phyloP scores from a whole-genome alignment of 2,113 vertebrate genomes.

The Hemiscyllium ocellatum region DNA sequence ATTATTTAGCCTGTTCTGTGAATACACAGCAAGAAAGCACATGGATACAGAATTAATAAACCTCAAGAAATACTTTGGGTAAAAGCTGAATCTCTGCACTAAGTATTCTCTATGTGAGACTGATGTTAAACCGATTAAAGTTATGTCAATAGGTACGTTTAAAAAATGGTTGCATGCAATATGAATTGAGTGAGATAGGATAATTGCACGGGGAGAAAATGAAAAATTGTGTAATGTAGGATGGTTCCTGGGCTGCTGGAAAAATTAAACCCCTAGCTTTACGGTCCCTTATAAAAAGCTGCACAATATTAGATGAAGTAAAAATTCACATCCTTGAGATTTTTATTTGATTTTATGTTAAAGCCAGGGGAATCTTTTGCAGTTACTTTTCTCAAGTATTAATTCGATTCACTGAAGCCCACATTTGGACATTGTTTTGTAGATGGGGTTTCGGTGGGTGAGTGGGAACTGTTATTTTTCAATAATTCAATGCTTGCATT shows the following conservation, averaged over 20 bases:
- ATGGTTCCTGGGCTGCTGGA: background rate
- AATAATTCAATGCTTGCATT: background rate
- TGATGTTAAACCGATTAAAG: background rate
- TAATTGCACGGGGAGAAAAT: background rate
- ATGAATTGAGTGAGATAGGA: background rate
- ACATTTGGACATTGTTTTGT: background rate
- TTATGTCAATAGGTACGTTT: background rate
- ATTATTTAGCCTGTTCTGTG: background rate
- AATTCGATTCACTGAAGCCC: background rate
- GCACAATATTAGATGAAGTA: background rate
- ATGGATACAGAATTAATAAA: constrained; percentile 13
- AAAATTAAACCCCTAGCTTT: background rate
- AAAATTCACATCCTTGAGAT: background rate
- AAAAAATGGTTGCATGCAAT: background rate
- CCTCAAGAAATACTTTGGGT: background rate
- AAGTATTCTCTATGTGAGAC: background rate
- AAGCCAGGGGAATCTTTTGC: background rate
- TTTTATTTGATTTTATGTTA: background rate
- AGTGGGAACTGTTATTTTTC: background rate
- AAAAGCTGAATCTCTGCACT: background rate
- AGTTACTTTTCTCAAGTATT: background rate
- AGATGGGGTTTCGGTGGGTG: background rate
- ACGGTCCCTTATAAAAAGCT: background rate
- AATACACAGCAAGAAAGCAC: background rate
- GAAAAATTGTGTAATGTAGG: background rate